Base-by-base conservation (phyloP, 2,113 vertebrate species). In the Tympanuchus pallidicinctus region DNA sequence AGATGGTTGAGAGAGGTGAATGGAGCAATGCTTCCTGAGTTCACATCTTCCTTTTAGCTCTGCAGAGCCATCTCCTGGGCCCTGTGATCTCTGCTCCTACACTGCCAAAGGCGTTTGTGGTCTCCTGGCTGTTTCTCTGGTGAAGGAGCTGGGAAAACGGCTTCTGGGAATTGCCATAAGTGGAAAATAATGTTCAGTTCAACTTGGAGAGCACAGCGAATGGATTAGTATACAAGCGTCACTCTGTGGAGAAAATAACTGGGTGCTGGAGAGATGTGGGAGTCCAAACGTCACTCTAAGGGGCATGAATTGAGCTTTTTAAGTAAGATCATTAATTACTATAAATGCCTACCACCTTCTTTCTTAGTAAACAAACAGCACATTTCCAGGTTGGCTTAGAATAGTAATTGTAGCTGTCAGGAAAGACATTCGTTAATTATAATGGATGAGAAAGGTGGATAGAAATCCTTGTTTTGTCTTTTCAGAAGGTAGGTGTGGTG, bases 61-160 rank as follows among this genome's bases (percentile, higher is more conserved):
- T 15, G 13, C 66, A 76, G 89, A 94, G 87, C 81, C 88, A 75
- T 65, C 84, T 70, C 32, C 66, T 82, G 89, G 91, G 43, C 14
- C 69, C 74, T 17, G 32, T 59, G 15, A 43, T 77, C 48, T 69
- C 72, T 2, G 1, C 34, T 56, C n/a, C 25, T 69, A 32, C 28
- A 1, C 72, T 74, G 50, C 83, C 71, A 32, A 48, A 74, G 56
- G 34, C 22, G 2, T n/a, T 60, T 63, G 66, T 60, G 40, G 13
- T 22, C 42, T 84, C 10, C 24, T 0, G 0, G 50, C 1, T 56
- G 14, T 15, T 57, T 52, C 42, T 47, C 86, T 78, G 72, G 43
- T 59, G 47, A 73, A 67, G 64, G 21, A 69, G 4, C 6, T 30
- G n/a, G 36, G 48, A 48, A 79, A 69, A 76, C 4, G 9, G 64